Evolutionary conservation across 2,888 invertebrate genomes (phyloP), one percentile per base, ranked within the genome.

Genomic region (Orchesella flavescens): DNA sequence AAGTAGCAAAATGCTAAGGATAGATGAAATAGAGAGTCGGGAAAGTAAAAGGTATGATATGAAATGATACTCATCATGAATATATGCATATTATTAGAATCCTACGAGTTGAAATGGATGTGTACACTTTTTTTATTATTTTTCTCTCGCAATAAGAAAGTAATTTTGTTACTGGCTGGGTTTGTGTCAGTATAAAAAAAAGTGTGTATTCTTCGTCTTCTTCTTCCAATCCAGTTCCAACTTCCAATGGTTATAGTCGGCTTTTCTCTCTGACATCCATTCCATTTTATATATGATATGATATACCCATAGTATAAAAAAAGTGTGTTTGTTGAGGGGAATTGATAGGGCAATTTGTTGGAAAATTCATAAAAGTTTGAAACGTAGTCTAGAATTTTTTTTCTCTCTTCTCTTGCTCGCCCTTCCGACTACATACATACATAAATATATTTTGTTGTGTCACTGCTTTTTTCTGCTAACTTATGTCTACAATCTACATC

Each of bases 351-450:
- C 77, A 83, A 79, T 79, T 75, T 78, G 81, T 73, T 78, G 73
- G 71, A 71, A 83, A 85, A 85, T 85, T 85, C 85, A 85, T 83
- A 85, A 63, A 63, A 82, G 78, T 85, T 80, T 83, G 76, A 76
- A 85, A 78, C 66, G 57, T 59, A 63, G 17, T 17, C 19, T 19
- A n/a, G 23, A 15, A 21, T 19, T 59, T 59, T 21, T 59, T 24
- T 63, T 13, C 19, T 3, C 23, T 61, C 23, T 5, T 23, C 61
- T 23, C 19, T 63, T 19, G 34, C 4, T 7, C 17, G 57, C 21
- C 57, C 19, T 57, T 57, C 21, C 3, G 17, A 57, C 10, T 3
- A 57, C 19, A 10, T 57, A 10, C 57, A 57, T 61, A 24, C 61
- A 61, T 61, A 19, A 7, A 34, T 34, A 34, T 34, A 34, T 2